Evolutionary conservation across 2,888 invertebrate species (phyloP), one percentile per base, ranked within the genome.

Genomic region (Andricus quercusramuli): DNA sequence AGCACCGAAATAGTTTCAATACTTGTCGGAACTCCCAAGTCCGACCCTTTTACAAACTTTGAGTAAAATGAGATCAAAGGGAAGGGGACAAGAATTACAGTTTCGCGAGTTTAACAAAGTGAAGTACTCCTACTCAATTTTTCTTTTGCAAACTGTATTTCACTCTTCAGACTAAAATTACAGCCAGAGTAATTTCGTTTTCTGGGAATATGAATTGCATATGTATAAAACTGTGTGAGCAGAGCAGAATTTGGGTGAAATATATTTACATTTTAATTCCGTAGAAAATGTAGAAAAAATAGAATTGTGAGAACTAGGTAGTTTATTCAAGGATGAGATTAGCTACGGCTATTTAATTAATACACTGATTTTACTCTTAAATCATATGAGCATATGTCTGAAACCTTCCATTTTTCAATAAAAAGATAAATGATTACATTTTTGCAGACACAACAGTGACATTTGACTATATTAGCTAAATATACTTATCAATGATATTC

Each of bases 81-180:
- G 22, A 17, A 29, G 51, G 44, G 20, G 70, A 29, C 51, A 47
- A 47, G 29, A 47, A 22, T 44, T 51, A 51, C 51, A 70, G 47
- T 70, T 51, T 47, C 51, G 25, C 29, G 6, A 68, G 44, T 47
- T 1, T 51, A 47, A 70, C 70, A 70, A 70, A 70, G 70, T 47
- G 20, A 70, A 47, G 70, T 70, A 25, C 25, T 25, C 29, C 47
- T 25, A 20, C 47, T 70, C 17, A 70, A 70, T 47, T 70, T 47
- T 47, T 70, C 62, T 70, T 70, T 17, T 47, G 47, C 47, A n/a
- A 41, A 67, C 37, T n/a, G 37, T 70, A 25, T 70, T 70, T 70
- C 47, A 51, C 70, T 67, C n/a, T 22, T 67, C 67, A 41, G 41
- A 41, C 47, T n/a, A n/a, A 22, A 67, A 67, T 67, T 67, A 6